These are phyloP conservation scores for Erpornis zantholeuca DNA, from an alignment of 2,113 vertebrate species.

Conservation along the genomic window DNA sequence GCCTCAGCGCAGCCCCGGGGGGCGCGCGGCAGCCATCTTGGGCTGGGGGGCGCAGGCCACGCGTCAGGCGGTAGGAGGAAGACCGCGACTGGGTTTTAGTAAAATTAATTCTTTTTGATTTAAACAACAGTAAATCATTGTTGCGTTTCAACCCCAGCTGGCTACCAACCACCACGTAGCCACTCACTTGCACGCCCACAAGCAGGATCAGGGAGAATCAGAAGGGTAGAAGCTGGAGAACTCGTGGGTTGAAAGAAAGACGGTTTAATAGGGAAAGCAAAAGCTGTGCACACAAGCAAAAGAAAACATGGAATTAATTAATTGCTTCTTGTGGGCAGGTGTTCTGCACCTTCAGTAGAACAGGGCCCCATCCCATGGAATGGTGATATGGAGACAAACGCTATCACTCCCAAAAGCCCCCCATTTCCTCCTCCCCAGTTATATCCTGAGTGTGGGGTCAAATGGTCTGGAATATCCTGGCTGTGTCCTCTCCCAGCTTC, in stretches of 20 bases:
- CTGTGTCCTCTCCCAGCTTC: background rate
- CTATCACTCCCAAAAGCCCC: background rate
- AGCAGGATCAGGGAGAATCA: background rate
- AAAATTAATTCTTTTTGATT: background rate
- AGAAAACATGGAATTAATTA: background rate
- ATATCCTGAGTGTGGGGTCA: background rate
- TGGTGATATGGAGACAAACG: background rate
- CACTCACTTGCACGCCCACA: background rate
- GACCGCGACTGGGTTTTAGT: no score
- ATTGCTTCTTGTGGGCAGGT: background rate
- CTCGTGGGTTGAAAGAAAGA: background rate
- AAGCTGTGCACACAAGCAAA: background rate
- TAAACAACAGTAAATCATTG: background rate
- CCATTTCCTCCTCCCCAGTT: background rate
- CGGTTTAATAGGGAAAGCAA: background rate
- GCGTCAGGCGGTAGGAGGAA: no score
- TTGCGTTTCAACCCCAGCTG: background rate
- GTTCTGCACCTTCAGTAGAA: background rate
- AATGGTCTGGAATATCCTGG: background rate
- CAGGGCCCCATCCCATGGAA: background rate
- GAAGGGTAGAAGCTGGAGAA: background rate
- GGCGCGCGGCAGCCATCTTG: background rate
- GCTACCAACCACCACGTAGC: background rate
- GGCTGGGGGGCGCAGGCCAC: rapidly evolving
- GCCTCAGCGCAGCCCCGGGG: background rate